A percentile compares a stretch with the other conserved stretches of the same genome.
These are phyloP conservation scores for Pristionchus arcanus DNA, from an alignment of 2,888 invertebrate genomes.

Conservation along the genomic window DNA sequence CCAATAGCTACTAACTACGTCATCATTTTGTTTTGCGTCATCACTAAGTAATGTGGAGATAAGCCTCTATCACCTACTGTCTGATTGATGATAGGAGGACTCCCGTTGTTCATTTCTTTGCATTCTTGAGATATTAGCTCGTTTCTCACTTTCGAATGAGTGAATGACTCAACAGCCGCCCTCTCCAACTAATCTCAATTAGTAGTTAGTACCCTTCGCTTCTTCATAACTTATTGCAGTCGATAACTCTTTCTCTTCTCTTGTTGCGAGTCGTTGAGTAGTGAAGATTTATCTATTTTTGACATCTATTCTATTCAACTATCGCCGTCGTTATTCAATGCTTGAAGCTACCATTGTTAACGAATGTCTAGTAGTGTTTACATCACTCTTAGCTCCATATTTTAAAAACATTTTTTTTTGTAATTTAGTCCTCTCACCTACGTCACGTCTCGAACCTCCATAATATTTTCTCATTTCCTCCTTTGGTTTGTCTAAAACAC, in stretches of 20 bases:
- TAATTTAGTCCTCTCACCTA: not conserved
- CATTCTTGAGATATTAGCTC: conserved; percentile 1
- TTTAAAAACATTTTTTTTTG: no score
- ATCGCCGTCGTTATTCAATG: no score
- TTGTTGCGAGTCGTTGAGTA: not conserved
- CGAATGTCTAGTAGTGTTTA: not conserved
- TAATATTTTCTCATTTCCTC: not conserved
- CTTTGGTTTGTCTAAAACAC: not conserved
- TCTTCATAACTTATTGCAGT: not conserved
- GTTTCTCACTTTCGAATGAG: not conserved
- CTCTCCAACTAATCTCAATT: conserved; percentile 16
- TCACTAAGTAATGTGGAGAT: not conserved
- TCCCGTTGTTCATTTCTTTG: not conserved
- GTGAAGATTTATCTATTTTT: not conserved
- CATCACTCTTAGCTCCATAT: not conserved
- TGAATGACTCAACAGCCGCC: conserved; percentile 1
- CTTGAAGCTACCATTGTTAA: not conserved
- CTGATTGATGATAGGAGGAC: not conserved
- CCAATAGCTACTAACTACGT: not conserved
- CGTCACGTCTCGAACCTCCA: not conserved
- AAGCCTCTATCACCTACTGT: not conserved
- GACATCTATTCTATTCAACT: not conserved
- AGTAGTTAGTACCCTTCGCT: not conserved
- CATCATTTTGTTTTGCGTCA: not conserved
- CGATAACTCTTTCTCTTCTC: not conserved